Conservation (phyloP, 2,888 invertebrate species). For the Himalopsyche japonica region DNA sequence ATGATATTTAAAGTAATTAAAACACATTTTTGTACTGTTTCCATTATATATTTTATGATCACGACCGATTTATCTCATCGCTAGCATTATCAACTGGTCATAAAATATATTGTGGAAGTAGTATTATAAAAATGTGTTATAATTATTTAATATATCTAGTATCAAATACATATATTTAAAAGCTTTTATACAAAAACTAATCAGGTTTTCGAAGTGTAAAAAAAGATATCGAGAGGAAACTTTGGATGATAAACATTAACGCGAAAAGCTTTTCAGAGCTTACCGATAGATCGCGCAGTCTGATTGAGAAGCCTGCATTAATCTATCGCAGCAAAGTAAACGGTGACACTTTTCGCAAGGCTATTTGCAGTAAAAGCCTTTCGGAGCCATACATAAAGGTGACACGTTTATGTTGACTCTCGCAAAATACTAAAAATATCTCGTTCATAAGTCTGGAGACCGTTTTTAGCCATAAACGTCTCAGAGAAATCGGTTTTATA, state of each 20-base stretch:
- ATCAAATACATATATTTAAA: too few species aligned
- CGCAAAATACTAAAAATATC: background rate
- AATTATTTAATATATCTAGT: too few species aligned
- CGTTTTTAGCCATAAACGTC: too few species aligned
- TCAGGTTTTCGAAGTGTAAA: background rate
- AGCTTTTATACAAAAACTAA: background rate
- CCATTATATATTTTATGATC: too few species aligned
- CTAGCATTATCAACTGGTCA: too few species aligned
- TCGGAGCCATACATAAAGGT: background rate
- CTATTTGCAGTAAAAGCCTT: background rate
- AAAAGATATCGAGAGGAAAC: background rate
- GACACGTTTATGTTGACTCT: background rate
- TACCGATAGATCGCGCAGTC: background rate
- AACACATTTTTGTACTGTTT: too few species aligned
- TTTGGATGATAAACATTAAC: background rate
- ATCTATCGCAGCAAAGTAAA: constrained; percentile 12
- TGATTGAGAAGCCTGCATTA: constrained; percentile 19
- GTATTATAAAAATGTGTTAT: too few species aligned
- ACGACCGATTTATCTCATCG: too few species aligned
- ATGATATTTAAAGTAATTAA: too few species aligned
- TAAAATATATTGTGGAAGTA: too few species aligned
- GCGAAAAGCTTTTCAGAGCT: constrained; percentile 21
- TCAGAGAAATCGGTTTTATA: too few species aligned
- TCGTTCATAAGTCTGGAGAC: background rate
- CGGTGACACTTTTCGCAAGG: background rate